Evolutionary conservation across 2,888 invertebrate genomes (phyloP).

Genomic region (Agonopterix alstromeriana): DNA sequence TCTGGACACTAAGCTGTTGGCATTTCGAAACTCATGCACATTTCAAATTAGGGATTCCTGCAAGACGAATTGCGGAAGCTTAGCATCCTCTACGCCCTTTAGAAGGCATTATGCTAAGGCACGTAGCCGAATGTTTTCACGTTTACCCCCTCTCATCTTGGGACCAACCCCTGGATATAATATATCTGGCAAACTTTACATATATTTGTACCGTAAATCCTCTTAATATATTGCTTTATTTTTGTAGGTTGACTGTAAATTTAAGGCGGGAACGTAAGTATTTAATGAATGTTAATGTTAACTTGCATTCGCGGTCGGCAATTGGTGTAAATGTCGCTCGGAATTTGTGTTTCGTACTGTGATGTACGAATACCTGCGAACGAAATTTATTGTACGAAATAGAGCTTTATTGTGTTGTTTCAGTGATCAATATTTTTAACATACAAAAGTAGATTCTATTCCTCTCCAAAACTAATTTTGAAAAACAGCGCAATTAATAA

Average conservation of each 20-base stretch:
- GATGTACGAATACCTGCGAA: slow-evolving; percentile 3
- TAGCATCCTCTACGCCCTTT: slow-evolving; percentile 63
- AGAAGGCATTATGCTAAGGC: slow-evolving; percentile 70
- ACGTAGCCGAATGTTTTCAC: slow-evolving; percentile 73
- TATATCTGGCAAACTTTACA: slow-evolving; percentile 76
- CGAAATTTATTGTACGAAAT: slow-evolving; percentile 1
- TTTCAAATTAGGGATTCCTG: slow-evolving; percentile 75
- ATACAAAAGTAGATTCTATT: not conserved
- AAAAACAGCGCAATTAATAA: not conserved
- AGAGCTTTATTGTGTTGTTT: not conserved
- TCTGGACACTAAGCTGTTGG: slow-evolving; percentile 24
- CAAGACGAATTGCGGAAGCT: slow-evolving; percentile 72
- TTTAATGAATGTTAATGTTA: slow-evolving; percentile 71
- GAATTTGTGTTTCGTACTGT: slow-evolving; percentile 28
- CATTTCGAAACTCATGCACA: slow-evolving; percentile 64
- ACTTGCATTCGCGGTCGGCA: slow-evolving; percentile 50
- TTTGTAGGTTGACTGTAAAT: slow-evolving; percentile 69
- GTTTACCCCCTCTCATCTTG: slow-evolving; percentile 64
- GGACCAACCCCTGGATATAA: slow-evolving; percentile 72
- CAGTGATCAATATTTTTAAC: not conserved
- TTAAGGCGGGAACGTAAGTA: slow-evolving; percentile 59
- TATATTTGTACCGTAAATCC: slow-evolving; percentile 77
- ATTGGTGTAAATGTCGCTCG: slow-evolving; percentile 45
- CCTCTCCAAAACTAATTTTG: not conserved
- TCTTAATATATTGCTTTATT: slow-evolving; percentile 74